Evolutionary conservation across 1,140 invertebrate species (phyloP).

Genomic region (Drosophila tropicalis): DNA sequence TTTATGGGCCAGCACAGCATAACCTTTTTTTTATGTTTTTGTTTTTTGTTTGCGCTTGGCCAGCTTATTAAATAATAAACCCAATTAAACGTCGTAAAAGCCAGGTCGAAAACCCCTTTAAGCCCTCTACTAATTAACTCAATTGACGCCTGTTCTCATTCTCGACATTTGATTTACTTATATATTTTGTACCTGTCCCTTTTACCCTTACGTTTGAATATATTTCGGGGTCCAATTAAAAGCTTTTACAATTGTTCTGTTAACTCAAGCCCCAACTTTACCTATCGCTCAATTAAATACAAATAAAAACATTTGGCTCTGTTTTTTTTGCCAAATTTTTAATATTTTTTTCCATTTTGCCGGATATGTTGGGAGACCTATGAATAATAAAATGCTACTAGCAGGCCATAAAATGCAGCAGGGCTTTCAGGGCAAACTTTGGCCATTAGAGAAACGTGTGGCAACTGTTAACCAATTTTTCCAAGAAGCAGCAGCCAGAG

Average conservation of each 20-base stretch:
- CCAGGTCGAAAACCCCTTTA: constrained; percentile 24
- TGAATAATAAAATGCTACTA: constrained; percentile 35
- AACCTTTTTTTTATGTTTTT: not conserved
- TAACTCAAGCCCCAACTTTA: constrained; percentile 36
- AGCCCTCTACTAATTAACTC: constrained; percentile 56
- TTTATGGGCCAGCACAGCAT: not conserved
- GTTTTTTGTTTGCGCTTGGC: not conserved
- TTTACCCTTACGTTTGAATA: constrained; percentile 12
- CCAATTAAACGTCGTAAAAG: constrained; percentile 35
- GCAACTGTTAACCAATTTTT: constrained; percentile 28
- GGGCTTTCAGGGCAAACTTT: constrained; percentile 43
- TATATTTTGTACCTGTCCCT: not conserved
- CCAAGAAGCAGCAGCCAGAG: not conserved
- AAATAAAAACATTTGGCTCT: constrained; percentile 23
- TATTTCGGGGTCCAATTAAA: constrained; percentile 10
- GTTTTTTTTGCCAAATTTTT: not conserved
- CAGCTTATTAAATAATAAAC: constrained; percentile 54
- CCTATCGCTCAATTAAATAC: constrained; percentile 51
- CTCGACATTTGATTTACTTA: constrained; percentile 5
- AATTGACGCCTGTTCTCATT: constrained; percentile 25
- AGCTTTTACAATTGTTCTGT: constrained; percentile 48
- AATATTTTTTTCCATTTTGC: not conserved
- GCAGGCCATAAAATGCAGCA: constrained; percentile 55
- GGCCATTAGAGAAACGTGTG: constrained; percentile 62
- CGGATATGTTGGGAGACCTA: constrained; percentile 15